Evolutionary conservation across 2,888 invertebrate genomes (phyloP).

Genomic region (Lydus trimaculatus): DNA sequence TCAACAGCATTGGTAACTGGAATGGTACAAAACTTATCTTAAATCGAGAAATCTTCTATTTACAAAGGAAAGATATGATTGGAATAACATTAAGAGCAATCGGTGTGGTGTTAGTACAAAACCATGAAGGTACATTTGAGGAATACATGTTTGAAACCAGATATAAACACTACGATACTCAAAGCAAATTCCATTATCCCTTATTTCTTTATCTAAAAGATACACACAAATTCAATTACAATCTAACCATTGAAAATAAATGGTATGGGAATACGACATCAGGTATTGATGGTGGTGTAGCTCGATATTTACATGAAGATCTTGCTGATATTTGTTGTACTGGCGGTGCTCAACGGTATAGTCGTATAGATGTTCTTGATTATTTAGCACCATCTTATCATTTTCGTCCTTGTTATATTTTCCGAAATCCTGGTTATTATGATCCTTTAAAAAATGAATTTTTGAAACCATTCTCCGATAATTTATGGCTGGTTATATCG

Average conservation of each 20-base stretch:
- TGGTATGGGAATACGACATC: conserved; percentile 48
- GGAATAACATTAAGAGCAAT: conserved; percentile 41
- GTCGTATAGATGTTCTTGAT: conserved; percentile 44
- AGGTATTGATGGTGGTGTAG: conserved; percentile 49
- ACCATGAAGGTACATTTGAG: conserved; percentile 30
- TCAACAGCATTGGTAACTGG: conserved; percentile 16
- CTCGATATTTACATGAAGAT: conserved; percentile 43
- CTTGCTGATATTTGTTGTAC: conserved; percentile 43
- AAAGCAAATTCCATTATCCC: conserved; percentile 46
- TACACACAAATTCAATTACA: conserved; percentile 44
- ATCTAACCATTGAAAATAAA: conserved; percentile 18
- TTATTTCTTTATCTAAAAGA: conserved; percentile 43
- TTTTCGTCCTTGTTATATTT: conserved; percentile 51
- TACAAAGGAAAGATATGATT: conserved; percentile 43
- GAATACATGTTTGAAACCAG: conserved; percentile 41
- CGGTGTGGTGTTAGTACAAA: conserved; percentile 32
- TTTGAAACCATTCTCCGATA: conserved; percentile 59
- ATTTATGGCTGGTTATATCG: conserved; percentile 58
- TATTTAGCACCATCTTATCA: conserved; percentile 46
- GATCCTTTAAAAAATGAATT: conserved; percentile 57
- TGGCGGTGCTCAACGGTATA: conserved; percentile 40
- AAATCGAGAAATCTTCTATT: conserved; percentile 32
- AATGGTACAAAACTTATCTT: conserved; percentile 16
- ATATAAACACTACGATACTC: conserved; percentile 36
- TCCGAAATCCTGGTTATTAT: conserved; percentile 47